phyloP scores from a whole-genome alignment of 1,140 invertebrate genomes.

The Plodia interpunctella region DNA sequence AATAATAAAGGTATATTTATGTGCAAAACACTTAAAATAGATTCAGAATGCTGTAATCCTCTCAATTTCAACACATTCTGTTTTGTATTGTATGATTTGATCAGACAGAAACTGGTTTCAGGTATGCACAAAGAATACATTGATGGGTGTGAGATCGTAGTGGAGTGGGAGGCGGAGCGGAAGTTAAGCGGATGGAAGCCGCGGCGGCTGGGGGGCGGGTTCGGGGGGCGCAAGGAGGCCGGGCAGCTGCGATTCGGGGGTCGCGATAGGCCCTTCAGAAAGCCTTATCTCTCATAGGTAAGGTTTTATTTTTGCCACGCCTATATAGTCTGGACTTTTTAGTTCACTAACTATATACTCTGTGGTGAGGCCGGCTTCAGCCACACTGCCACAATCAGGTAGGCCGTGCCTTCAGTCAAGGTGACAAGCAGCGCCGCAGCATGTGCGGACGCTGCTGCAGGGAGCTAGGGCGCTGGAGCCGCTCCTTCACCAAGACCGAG shows the following conservation, averaged over 20 bases:
- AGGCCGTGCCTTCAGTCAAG: no score
- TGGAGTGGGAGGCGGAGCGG: constrained; percentile 84
- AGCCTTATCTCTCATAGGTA: constrained; percentile 70
- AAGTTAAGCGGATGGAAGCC: constrained; percentile 84
- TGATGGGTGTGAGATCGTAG: constrained; percentile 80
- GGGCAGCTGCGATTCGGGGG: constrained; percentile 93
- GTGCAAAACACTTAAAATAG: no score
- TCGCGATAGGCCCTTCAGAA: constrained; percentile 84
- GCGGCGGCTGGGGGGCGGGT: constrained; percentile 89
- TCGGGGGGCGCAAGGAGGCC: constrained; percentile 91
- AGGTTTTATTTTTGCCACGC: neutral
- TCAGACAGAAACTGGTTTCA: neutral
- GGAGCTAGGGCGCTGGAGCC: constrained; percentile 54
- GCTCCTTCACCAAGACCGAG: constrained; percentile 55
- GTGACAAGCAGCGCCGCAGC: neutral
- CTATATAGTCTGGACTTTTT: no score
- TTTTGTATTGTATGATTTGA: no score
- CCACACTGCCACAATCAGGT: no score
- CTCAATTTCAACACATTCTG: no score
- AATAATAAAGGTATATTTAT: no score
- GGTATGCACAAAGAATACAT: constrained; percentile 78
- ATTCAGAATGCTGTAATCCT: no score
- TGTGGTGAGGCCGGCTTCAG: no score
- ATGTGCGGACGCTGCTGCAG: constrained; percentile 50
- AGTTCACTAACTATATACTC: no score